These are phyloP conservation scores for Saxicola maurus DNA, from an alignment of 2,797 vertebrate species.

Conservation along the genomic window DNA sequence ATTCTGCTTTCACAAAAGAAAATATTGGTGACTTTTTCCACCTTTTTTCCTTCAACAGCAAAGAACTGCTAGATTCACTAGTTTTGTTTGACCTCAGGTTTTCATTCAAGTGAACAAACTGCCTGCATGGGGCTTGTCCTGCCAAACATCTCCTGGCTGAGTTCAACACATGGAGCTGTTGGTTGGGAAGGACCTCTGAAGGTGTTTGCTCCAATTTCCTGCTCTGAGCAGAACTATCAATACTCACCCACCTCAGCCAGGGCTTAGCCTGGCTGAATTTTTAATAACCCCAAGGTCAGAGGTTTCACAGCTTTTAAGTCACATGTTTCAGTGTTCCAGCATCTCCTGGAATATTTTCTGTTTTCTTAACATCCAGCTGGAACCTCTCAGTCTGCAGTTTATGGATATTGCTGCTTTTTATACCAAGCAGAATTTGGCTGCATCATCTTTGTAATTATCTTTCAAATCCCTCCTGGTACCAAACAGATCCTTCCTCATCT, in stretches of 20 bases:
- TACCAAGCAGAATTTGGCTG: neutral
- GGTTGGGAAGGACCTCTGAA: neutral
- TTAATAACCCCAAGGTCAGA: neutral
- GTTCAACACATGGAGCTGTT: neutral
- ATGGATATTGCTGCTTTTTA: neutral
- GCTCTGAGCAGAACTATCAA: neutral
- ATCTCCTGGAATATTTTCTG: neutral
- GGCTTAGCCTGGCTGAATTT: neutral
- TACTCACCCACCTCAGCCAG: neutral
- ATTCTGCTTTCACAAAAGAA: neutral
- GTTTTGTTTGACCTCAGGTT: neutral
- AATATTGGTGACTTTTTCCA: neutral
- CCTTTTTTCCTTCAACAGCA: neutral
- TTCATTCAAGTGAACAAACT: neutral
- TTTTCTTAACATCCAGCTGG: neutral
- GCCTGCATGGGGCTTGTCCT: rapidly evolving
- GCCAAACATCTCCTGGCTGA: neutral
- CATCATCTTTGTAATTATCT: neutral
- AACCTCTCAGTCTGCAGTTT: neutral
- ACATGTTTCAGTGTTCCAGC: neutral
- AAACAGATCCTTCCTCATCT: neutral
- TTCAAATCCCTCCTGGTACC: neutral
- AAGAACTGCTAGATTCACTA: neutral
- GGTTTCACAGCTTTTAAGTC: neutral
- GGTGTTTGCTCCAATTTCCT: neutral